These are phyloP conservation scores for Scartelaos histophorus DNA, from an alignment of 2,113 vertebrate species.

Conservation along the genomic window DNA sequence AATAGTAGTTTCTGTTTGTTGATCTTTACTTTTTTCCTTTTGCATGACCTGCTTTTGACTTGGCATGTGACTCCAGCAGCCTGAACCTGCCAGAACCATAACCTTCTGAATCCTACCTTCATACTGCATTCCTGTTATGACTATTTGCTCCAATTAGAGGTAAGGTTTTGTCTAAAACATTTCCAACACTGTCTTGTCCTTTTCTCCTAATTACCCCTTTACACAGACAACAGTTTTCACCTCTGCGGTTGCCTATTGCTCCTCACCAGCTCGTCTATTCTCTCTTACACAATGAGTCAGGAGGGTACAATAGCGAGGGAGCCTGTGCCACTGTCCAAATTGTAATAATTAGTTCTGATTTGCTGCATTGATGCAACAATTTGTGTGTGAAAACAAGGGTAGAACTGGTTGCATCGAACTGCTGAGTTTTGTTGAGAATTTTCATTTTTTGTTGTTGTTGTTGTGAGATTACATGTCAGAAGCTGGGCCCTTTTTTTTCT, in stretches of 20 bases:
- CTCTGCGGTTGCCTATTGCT: conserved; percentile 19
- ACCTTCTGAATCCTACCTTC: conserved; percentile 4
- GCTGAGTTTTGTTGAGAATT: conserved; percentile 19
- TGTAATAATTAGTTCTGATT: conserved; percentile 45
- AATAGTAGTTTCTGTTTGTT: conserved; percentile 10
- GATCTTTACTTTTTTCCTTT: neutral
- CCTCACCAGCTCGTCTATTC: conserved; percentile 25
- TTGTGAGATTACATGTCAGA: conserved; percentile 20
- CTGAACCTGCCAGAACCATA: neutral
- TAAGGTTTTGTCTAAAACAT: neutral
- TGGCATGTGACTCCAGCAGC: conserved; percentile 22
- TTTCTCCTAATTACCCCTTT: conserved; percentile 22
- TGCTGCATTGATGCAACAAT: conserved; percentile 25
- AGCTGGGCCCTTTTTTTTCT: conserved; percentile 21
- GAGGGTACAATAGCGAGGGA: conserved; percentile 3
- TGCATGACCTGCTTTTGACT: conserved; percentile 13
- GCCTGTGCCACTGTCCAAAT: conserved; percentile 29
- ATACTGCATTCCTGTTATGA: neutral
- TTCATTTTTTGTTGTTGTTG: conserved; percentile 17
- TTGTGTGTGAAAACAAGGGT: conserved; percentile 31
- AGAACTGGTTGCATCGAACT: neutral
- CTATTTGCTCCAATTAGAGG: neutral
- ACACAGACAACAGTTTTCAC: conserved; percentile 38
- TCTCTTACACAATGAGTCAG: conserved; percentile 16
- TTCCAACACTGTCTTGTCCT: neutral